Conservation (phyloP, 30 jellyfish, hydroid and myxozoan genomes). For the Chrysaora quinquecirrha region DNA sequence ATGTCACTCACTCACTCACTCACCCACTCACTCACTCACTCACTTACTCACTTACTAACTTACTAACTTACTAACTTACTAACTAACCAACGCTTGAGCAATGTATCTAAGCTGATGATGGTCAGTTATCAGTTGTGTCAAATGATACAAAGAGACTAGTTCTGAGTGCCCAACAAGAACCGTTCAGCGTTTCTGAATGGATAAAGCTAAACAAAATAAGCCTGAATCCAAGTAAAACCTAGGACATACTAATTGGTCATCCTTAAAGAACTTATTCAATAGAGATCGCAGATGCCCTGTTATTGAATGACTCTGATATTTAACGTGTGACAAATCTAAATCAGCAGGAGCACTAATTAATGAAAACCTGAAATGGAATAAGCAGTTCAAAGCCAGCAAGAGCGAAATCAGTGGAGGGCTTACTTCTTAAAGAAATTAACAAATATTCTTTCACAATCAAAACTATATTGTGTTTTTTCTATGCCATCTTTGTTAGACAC, state of each 20-base stretch:
- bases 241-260: not conserved
- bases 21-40: too few relatives aligned
- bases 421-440: not conserved
- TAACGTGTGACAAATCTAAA: not conserved
- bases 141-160: not conserved
- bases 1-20: too few relatives aligned
- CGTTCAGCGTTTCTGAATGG: not conserved
- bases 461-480: not conserved
- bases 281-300: not conserved
- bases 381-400: not conserved
- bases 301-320: not conserved
- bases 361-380: not conserved
- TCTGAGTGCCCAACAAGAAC: not conserved
- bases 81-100: too few relatives aligned
- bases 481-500: not conserved
- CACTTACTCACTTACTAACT: too few relatives aligned
- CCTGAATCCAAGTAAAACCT: not conserved
- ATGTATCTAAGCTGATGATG: not conserved
- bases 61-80: too few relatives aligned
- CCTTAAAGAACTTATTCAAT: not conserved
- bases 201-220: not conserved
- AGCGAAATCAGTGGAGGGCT: not conserved
- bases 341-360: not conserved
- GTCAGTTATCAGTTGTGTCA: not conserved
- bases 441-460: not conserved